Conservation (phyloP, 1,140 invertebrate genomes). For the Drosophila novamexicana region DNA sequence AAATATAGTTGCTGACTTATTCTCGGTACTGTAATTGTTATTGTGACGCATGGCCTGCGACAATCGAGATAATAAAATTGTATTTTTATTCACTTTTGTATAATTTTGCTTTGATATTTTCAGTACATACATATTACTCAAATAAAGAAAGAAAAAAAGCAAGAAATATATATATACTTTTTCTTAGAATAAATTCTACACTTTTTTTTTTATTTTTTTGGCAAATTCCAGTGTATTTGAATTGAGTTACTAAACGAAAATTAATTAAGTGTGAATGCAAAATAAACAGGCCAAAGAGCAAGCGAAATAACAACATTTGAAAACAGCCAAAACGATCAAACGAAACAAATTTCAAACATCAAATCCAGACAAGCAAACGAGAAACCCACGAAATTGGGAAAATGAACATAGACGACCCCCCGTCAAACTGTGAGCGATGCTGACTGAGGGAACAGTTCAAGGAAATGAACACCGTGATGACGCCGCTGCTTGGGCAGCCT, state of each 20-base stretch:
- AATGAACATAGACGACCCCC: conserved; percentile 55
- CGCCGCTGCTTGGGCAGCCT: conserved; percentile 50
- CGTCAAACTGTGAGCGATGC: conserved; percentile 52
- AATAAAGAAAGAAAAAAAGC: conserved; percentile 15
- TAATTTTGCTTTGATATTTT: conserved; percentile 29
- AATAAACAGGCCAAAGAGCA: conserved; percentile 56
- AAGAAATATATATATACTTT: conserved; percentile 11
- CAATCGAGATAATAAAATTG: conserved; percentile 64
- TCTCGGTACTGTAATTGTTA: conserved; percentile 6
- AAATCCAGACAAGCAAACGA: conserved; percentile 39
- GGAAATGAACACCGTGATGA: conserved; percentile 56
- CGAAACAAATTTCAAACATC: conserved; percentile 50
- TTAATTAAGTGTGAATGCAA: conserved; percentile 68
- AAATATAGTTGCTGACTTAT: conserved; percentile 57
- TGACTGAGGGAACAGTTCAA: conserved; percentile 48
- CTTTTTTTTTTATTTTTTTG: conserved; percentile 9
- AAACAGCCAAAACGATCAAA: conserved; percentile 36
- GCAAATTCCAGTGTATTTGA: conserved; percentile 36
- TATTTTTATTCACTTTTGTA: conserved; percentile 58
- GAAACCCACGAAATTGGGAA: conserved; percentile 3
- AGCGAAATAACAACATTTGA: conserved; percentile 8
- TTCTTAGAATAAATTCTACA: conserved; percentile 25
- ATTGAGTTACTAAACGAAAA: conserved; percentile 51
- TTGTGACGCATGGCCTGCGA: conserved; percentile 42
- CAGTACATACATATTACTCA: conserved; percentile 13